A percentile compares a stretch with the other conserved stretches of the same genome.
Evolutionary conservation across 35 echinoderm and acorn worm species (phyloP).

Genomic region (Lytechinus pictus): DNA sequence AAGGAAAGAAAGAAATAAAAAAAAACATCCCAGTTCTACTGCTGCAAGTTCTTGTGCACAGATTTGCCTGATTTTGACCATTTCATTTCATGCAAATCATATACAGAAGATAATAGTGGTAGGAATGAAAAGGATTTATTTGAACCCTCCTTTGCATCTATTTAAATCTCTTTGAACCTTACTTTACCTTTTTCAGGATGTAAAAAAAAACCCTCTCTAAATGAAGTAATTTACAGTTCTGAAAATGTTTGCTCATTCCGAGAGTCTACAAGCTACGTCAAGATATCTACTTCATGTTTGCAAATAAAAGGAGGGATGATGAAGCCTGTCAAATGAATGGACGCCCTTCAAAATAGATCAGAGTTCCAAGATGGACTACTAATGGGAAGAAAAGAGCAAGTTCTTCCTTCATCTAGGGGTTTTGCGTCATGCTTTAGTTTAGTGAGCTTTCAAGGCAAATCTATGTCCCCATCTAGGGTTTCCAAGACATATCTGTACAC

Average conservation of each 20-base stretch:
- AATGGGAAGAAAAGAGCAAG: background rate
- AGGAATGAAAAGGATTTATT: no score
- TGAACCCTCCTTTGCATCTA: background rate
- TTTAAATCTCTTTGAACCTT: background rate
- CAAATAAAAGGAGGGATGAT: background rate
- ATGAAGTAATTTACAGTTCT: background rate
- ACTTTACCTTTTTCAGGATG: background rate
- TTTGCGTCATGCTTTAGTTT: background rate
- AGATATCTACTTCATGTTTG: background rate
- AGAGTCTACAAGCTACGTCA: background rate
- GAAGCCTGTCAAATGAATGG: background rate
- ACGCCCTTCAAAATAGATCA: background rate
- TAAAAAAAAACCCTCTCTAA: background rate
- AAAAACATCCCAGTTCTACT: background rate
- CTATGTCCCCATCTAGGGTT: background rate
- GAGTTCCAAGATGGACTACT: background rate
- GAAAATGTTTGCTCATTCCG: background rate
- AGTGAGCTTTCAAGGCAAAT: background rate
- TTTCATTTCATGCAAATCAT: no score
- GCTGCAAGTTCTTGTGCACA: background rate
- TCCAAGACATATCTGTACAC: background rate
- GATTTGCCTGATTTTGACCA: no score
- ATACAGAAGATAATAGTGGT: no score
- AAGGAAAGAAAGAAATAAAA: background rate
- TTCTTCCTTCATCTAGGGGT: background rate